Evolutionary conservation across 2,888 invertebrate species (phyloP).

Genomic region (Epinotia nisella): DNA sequence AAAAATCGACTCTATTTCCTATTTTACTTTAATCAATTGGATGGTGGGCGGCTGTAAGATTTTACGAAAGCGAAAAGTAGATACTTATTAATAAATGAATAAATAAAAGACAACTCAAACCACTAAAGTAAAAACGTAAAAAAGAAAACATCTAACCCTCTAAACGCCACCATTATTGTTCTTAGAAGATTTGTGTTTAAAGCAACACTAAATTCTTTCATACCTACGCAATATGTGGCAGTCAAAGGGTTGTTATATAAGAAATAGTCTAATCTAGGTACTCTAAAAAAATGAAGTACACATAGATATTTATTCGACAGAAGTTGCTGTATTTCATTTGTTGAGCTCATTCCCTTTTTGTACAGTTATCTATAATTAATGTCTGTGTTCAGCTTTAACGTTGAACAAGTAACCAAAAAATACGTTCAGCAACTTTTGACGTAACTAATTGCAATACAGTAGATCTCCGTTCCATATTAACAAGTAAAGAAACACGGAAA

Average conservation of each 20-base stretch:
- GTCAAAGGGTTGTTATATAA: background rate
- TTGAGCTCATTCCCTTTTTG: background rate
- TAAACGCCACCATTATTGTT: background rate
- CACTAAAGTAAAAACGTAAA: background rate
- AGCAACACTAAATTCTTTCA: background rate
- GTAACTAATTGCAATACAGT: background rate
- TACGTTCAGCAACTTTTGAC: constrained; percentile 2
- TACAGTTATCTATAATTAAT: background rate
- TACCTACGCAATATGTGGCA: background rate
- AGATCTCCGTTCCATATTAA: background rate
- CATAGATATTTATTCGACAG: background rate
- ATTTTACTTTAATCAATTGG: no score
- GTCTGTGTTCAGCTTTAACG: background rate
- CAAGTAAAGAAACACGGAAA: background rate
- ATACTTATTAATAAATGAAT: background rate
- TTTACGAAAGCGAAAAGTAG: background rate
- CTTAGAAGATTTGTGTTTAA: background rate
- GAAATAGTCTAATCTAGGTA: background rate
- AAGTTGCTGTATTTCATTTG: background rate
- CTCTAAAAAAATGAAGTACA: background rate
- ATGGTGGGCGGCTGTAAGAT: no score
- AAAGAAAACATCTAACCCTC: background rate
- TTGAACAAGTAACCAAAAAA: background rate
- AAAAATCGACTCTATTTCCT: no score
- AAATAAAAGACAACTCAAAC: background rate